A percentile compares a stretch with the other conserved stretches of the same genome.
These are phyloP conservation scores for Pristionchus entomophagus DNA, from an alignment of 2,888 invertebrate species.

Conservation along the genomic window DNA sequence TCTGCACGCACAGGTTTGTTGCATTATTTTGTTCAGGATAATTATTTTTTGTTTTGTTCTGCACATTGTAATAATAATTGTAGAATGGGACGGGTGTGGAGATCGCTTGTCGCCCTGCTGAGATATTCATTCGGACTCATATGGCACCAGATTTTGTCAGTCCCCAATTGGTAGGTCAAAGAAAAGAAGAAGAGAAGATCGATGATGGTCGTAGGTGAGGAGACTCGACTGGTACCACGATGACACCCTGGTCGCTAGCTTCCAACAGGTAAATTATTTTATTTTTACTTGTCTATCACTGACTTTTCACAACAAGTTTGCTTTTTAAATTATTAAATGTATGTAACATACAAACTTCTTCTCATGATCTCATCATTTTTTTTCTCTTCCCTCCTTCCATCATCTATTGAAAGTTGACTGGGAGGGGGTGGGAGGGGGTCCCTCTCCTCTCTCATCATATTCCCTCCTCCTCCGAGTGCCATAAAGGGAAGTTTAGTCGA, in stretches of 20 bases:
- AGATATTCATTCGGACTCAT: conserved; percentile 69
- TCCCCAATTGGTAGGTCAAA: conserved; percentile 70
- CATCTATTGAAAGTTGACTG: neutral
- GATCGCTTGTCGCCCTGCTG: conserved; percentile 69
- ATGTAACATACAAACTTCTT: neutral
- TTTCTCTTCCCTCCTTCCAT: neutral
- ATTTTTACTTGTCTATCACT: neutral
- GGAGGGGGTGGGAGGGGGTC: neutral
- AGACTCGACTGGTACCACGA: conserved; percentile 74
- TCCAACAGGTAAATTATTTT: conserved; percentile 62
- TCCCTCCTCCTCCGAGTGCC: neutral
- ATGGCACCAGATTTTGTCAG: conserved; percentile 75
- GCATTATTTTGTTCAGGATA: neutral
- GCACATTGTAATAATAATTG: neutral
- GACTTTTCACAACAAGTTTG: too few species aligned
- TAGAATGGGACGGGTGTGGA: conserved; percentile 60
- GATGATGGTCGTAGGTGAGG: conserved; percentile 49
- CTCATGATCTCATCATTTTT: neutral
- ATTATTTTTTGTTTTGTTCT: neutral
- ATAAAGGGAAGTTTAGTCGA: conserved; percentile 12
- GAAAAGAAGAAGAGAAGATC: too few species aligned
- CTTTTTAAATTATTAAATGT: too few species aligned
- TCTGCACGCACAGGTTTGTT: neutral
- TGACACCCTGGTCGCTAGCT: conserved; percentile 70
- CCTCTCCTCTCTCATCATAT: neutral